Evolutionary conservation across 1,140 invertebrate species (phyloP), one percentile per base, ranked within the genome.

Genomic region (Muscidifurax raptorellus): DNA sequence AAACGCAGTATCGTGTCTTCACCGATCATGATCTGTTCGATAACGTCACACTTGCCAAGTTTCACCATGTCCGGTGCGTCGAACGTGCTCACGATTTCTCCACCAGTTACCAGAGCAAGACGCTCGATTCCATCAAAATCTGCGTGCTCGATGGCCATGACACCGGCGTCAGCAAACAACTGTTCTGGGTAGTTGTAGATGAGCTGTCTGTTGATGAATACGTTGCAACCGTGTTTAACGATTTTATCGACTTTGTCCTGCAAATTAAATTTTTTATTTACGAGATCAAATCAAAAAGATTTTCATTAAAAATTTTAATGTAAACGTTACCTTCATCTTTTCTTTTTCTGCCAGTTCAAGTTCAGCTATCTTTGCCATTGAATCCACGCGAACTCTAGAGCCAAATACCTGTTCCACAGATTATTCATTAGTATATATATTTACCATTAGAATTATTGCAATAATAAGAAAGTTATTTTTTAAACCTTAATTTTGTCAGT

Each of bases 131-230:
- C 99, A 94, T 99, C 99, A 92, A 99, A 99, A 92, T 99, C 99
- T 13, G 99, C 99, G 93, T 99, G 99, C 91, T 99, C 99, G 91
- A 99, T 99, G 0, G 99, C 98, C 99, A 99, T 99, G 0, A 99
- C 95, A 83, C 97, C 97, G 85, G 98, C 97, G 95, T 99, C 99
- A 78, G 99, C 98, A 93, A 99, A 99, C 80, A 99, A 93, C 94
- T 99, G 99, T 92, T 99, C 99, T 1, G 99, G 99, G 91, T 99
- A 99, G 92, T 99, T 99, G 94, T 99, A 99, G 90, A 99, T 99
- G 74, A 99, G 93, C 94, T 99, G 99, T 88, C 98, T 96, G 93
- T 99, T 99, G 89, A 99, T 99, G 89, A 99, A 99, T 0, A 99
- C 99, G 94, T 99, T 99, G 92, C 97, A 98, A 83, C 98, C 97